These are phyloP conservation scores for Eudasyphora cyanicolor DNA, from an alignment of 2,888 invertebrate species.

Conservation along the genomic window DNA sequence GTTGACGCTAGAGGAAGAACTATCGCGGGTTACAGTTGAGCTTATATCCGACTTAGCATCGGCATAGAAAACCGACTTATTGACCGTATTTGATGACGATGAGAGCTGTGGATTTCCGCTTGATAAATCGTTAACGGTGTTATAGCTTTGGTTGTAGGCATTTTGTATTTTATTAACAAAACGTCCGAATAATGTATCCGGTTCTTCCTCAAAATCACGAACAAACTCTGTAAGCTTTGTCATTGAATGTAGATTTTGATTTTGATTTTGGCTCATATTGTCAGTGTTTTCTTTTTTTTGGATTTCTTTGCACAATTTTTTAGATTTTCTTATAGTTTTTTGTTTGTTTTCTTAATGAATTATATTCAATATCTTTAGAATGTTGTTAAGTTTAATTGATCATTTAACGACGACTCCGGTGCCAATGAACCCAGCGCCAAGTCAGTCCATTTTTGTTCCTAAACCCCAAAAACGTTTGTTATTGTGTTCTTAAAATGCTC, in stretches of 20 bases:
- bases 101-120: constrained; percentile 65
- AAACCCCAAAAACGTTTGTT: constrained; percentile 9
- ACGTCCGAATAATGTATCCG: constrained; percentile 78
- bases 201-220: constrained; percentile 80
- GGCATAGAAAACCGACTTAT: constrained; percentile 74
- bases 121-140: constrained; percentile 77
- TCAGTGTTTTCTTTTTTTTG: constrained; percentile 49
- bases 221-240: constrained; percentile 89
- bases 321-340: too few species aligned
- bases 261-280: constrained; percentile 67
- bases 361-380: constrained; percentile 71
- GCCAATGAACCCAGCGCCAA: constrained; percentile 81
- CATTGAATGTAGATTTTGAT: constrained; percentile 83
- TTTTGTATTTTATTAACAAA: constrained; percentile 80
- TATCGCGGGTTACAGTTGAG: constrained; percentile 39
- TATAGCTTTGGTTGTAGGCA: constrained; percentile 79
- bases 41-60: constrained; percentile 64
- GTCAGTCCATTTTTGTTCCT: constrained; percentile 86
- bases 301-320: constrained; percentile 53
- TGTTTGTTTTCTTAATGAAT: constrained; percentile 26
- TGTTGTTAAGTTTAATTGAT: constrained; percentile 77
- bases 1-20: constrained; percentile 60
- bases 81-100: constrained; percentile 41
- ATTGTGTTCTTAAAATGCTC: neutral
- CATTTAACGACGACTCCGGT: constrained; percentile 78